Evolutionary conservation across 2,113 vertebrate species (phyloP).

Genomic region (Saccopteryx bilineata): DNA sequence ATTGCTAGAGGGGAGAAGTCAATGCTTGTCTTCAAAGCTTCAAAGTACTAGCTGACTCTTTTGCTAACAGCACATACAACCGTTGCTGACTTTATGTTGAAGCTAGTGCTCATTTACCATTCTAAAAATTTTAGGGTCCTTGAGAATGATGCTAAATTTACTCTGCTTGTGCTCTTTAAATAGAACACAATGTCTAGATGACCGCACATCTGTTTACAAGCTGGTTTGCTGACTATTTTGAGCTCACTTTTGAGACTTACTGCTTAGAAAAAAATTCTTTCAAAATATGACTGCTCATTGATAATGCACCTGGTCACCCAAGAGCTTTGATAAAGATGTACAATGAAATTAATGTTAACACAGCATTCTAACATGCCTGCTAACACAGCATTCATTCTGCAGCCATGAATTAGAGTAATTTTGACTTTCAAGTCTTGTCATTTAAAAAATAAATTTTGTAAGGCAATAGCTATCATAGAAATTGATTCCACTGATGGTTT

Average conservation of each 20-base stretch:
- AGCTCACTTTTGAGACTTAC: background rate
- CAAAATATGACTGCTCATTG: background rate
- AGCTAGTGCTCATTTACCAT: background rate
- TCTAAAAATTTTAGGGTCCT: background rate
- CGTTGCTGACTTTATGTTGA: background rate
- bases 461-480: no score
- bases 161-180: background rate
- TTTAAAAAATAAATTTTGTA: no score
- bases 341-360: no score
- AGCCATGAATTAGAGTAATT: no score
- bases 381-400: no score
- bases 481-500: no score
- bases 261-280: background rate
- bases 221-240: background rate
- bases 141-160: background rate
- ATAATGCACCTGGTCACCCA: no score
- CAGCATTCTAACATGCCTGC: no score
- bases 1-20: background rate
- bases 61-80: background rate
- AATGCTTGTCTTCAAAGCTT: background rate
- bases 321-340: no score
- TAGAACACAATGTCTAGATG: background rate
- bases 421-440: no score
- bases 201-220: background rate
- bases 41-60: background rate